Conservation (phyloP, 2,113 vertebrate species). For the Aviceda subcristata region DNA sequence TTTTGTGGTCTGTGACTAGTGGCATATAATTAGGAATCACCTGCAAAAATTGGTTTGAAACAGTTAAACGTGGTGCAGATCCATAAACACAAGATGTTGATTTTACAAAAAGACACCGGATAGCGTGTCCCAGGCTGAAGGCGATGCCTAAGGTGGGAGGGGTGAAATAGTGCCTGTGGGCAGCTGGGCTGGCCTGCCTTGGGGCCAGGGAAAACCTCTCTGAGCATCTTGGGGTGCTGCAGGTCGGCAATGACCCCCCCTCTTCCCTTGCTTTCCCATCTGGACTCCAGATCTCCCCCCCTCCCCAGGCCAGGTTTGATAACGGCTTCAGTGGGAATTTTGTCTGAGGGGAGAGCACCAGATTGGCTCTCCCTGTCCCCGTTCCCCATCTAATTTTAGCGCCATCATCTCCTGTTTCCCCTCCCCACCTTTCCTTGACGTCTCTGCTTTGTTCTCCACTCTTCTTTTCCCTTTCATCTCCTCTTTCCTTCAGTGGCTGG, state of each 20-base stretch:
- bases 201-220: background rate
- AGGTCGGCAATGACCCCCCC: background rate
- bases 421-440: background rate
- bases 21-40: slow-evolving; percentile 11
- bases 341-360: background rate
- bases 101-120: background rate
- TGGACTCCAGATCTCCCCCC: background rate
- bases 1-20: background rate
- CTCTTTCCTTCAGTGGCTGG: background rate
- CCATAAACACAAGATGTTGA: background rate
- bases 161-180: background rate
- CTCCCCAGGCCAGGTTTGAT: background rate
- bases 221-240: background rate
- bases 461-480: slow-evolving; percentile 38
- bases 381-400: slow-evolving; percentile 37
- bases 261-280: background rate
- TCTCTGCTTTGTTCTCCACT: slow-evolving; percentile 37
- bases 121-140: background rate
- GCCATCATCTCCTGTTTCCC: background rate
- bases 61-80: background rate
- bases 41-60: slow-evolving; percentile 48
- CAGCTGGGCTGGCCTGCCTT: background rate
- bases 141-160: fast-evolving
- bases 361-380: background rate
- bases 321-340: background rate